These are phyloP conservation scores for Neostethus bicornis DNA, from an alignment of 2,797 vertebrate species.

Conservation along the genomic window DNA sequence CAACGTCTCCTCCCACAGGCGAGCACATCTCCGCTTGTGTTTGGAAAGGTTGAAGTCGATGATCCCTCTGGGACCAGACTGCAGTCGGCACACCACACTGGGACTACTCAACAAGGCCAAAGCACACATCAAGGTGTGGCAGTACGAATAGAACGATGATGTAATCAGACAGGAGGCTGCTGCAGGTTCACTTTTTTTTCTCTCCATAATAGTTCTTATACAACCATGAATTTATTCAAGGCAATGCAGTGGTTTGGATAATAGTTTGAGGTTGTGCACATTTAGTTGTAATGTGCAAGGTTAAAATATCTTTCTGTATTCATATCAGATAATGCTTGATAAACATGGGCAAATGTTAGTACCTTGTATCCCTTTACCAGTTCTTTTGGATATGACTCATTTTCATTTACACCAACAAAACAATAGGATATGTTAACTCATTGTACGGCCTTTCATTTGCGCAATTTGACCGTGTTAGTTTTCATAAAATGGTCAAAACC, in stretches of 20 bases:
- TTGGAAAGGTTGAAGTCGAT: constrained; percentile 97
- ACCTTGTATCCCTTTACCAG: not conserved
- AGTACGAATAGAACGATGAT: constrained; percentile 7
- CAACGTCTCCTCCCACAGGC: constrained; percentile 74
- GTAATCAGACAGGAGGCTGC: constrained; percentile 3
- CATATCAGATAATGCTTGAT: not conserved
- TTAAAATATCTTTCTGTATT: not conserved
- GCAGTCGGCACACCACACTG: constrained; percentile 96
- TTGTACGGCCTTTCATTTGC: no score
- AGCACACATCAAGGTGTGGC: constrained; percentile 96
- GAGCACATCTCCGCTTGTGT: constrained; percentile 98
- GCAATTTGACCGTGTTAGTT: no score
- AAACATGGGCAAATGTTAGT: not conserved
- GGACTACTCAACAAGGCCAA: constrained; percentile 99
- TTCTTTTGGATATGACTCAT: not conserved
- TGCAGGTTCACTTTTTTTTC: constrained; percentile 1
- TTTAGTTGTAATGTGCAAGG: not conserved
- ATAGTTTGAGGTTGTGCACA: not conserved
- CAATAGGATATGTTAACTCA: no score
- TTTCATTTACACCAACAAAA: no score
- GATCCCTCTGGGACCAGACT: constrained; percentile 96
- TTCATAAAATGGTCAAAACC: no score
- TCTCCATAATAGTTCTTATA: constrained; percentile 6
- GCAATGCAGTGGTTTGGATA: not conserved
- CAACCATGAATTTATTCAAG: constrained; percentile 6